Evolutionary conservation across 2,113 vertebrate genomes (phyloP).

Genomic region (Acrocephalus arundinaceus): DNA sequence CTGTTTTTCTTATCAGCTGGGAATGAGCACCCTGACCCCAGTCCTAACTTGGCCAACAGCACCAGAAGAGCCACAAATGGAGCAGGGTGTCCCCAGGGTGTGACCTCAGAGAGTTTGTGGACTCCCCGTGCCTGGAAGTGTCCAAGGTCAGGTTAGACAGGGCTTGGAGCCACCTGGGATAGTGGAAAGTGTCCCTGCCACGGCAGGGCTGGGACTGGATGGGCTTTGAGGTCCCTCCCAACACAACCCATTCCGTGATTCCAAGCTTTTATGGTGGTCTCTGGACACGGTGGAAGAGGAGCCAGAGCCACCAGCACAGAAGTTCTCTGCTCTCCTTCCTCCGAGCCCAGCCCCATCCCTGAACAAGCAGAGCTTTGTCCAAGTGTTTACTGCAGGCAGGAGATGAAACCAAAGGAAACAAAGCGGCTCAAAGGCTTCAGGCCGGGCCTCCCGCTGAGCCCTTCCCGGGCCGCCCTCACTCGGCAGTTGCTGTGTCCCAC

Average conservation of each 20-base stretch:
- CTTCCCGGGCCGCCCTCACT: constrained; percentile 52
- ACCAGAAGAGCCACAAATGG: background rate
- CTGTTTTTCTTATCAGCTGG: background rate
- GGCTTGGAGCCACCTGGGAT: background rate
- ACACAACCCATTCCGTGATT: background rate
- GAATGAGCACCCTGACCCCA: background rate
- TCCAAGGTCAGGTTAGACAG: background rate
- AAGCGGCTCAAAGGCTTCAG: constrained; percentile 39
- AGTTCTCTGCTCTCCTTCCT: background rate
- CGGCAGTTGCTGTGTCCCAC: constrained; percentile 22
- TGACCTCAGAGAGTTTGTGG: background rate
- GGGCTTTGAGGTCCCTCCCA: background rate
- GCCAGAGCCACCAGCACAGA: background rate
- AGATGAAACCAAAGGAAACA: constrained; percentile 58
- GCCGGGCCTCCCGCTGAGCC: background rate
- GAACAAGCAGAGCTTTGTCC: constrained; percentile 57
- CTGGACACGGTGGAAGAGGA: background rate
- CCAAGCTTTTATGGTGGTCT: background rate
- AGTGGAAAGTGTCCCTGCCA: background rate
- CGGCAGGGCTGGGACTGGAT: background rate
- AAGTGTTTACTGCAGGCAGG: constrained; percentile 10
- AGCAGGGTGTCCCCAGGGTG: background rate
- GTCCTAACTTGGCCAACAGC: background rate
- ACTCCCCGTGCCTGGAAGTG: background rate
- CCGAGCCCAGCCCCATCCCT: background rate